A percentile compares a stretch with the other conserved stretches of the same genome.
phyloP scores from a whole-genome alignment of 2,113 vertebrate species.

The Aptenodytes patagonicus region DNA sequence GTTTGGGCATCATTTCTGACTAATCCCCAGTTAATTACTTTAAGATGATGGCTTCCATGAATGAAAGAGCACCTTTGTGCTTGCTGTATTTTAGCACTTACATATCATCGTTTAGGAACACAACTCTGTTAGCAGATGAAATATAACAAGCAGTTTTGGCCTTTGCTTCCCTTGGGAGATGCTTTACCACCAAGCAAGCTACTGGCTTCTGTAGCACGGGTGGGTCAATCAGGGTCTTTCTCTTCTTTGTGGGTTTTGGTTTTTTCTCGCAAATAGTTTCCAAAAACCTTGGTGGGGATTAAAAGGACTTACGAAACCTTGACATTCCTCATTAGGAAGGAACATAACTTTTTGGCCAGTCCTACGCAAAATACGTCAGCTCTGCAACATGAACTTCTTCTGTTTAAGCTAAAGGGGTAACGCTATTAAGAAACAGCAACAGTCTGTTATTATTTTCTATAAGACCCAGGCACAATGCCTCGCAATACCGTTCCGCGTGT shows the following conservation, averaged over 20 bases:
- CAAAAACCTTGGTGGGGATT: not conserved
- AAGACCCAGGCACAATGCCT: not conserved
- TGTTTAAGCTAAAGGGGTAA: not conserved
- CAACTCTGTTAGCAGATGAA: not conserved
- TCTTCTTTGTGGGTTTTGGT: not conserved
- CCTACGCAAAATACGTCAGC: not conserved
- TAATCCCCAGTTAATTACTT: constrained; percentile 55
- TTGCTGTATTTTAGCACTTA: not conserved
- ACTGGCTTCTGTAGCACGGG: not conserved
- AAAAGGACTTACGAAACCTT: not conserved
- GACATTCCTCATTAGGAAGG: not conserved
- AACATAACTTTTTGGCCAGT: not conserved
- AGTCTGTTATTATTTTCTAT: not conserved
- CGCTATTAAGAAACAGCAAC: not conserved
- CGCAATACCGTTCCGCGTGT: accelerated
- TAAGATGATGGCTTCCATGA: not conserved
- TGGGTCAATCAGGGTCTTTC: not conserved
- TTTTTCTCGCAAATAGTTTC: not conserved
- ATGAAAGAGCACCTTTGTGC: constrained; percentile 50
- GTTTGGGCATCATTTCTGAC: constrained; percentile 41
- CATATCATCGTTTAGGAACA: not conserved
- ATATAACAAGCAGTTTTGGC: not conserved
- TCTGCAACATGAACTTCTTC: not conserved
- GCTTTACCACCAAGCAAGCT: not conserved
- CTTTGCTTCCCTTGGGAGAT: not conserved